These are phyloP conservation scores for Leucoraja ocellata DNA, from an alignment of 2,797 vertebrate species.

Conservation along the genomic window DNA sequence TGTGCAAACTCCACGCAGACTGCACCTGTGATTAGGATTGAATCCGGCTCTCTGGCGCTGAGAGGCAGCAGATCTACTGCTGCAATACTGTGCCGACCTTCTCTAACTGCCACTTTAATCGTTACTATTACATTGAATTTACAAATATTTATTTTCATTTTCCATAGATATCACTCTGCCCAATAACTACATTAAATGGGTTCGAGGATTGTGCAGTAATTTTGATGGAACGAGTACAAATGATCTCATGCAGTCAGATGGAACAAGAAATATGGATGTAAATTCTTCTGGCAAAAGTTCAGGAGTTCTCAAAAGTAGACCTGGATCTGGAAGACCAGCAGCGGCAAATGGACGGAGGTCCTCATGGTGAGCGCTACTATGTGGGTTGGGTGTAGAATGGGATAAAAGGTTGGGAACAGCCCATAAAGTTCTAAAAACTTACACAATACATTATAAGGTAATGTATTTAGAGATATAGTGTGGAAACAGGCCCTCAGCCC, in stretches of 20 bases:
- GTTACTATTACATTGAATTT: background rate
- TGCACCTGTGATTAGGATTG: no score
- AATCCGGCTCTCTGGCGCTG: no score
- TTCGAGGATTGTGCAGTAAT: constrained; percentile 72
- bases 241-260: constrained; percentile 63
- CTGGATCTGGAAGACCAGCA: constrained; percentile 37
- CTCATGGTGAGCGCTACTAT: background rate
- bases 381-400: background rate
- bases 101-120: background rate
- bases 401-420: background rate
- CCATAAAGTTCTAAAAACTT: no score
- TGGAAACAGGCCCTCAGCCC: no score
- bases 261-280: constrained; percentile 50
- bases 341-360: background rate
- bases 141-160: background rate
- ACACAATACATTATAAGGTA: no score
- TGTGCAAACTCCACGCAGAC: no score
- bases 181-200: constrained; percentile 55
- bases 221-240: constrained; percentile 61
- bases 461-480: no score
- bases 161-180: constrained; percentile 65
- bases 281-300: constrained; percentile 70
- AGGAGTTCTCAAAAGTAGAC: constrained; percentile 53
- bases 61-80: no score
- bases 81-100: background rate